Evolutionary conservation across 1,140 invertebrate species (phyloP).

Genomic region (Brachionus plicatilis): DNA sequence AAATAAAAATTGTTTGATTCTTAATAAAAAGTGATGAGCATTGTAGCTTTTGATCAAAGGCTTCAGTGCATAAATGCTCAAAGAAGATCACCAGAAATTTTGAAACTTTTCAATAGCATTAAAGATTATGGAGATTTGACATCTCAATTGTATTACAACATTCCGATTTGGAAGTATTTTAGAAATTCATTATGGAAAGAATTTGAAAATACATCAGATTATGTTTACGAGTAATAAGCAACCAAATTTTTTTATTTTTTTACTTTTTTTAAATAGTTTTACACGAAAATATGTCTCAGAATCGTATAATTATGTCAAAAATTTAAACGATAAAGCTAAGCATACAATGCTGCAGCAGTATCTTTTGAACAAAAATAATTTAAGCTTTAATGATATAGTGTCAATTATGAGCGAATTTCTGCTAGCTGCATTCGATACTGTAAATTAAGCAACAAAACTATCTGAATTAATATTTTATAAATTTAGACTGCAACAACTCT

Average conservation of each 20-base stretch:
- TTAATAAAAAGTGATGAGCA: conserved; percentile 12
- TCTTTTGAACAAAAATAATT: background rate
- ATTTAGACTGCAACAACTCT: conserved; percentile 17
- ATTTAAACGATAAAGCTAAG: background rate
- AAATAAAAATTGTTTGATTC: background rate
- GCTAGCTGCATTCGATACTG: conserved; percentile 14
- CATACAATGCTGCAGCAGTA: conserved; percentile 7
- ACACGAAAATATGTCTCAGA: conserved; percentile 18
- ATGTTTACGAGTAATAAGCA: conserved; percentile 15
- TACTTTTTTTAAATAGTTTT: background rate
- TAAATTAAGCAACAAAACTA: background rate
- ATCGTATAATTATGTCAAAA: background rate
- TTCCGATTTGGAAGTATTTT: conserved; percentile 27
- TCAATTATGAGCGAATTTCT: conserved; percentile 28
- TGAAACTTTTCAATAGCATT: background rate
- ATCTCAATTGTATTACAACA: background rate
- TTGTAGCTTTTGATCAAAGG: conserved; percentile 28
- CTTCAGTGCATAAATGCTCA: background rate
- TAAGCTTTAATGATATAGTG: background rate
- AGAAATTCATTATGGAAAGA: background rate
- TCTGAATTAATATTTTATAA: background rate
- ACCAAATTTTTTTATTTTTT: background rate
- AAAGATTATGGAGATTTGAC: background rate
- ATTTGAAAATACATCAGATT: conserved; percentile 19
- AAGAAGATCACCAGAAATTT: background rate